Base-by-base conservation (phyloP, 2,797 vertebrate genomes). In the Liasis olivaceus region DNA sequence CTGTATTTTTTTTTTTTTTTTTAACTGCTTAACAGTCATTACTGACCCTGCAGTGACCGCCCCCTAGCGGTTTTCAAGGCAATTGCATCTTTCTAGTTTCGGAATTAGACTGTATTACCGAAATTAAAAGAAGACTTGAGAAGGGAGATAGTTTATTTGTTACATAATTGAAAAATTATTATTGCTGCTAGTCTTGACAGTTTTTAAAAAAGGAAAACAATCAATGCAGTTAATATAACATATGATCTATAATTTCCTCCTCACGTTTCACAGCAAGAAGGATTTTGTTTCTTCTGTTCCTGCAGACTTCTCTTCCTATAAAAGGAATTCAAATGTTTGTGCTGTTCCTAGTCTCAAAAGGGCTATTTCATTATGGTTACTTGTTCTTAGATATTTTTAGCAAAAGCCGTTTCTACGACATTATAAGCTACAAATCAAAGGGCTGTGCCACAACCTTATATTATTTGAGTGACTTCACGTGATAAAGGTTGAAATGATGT, bases 71-170 rank as follows among this genome's bases (percentile, higher is more conserved):
- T n/a, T n/a, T n/a, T n/a, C n/a, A n/a, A n/a, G n/a, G n/a, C n/a
- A n/a, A n/a, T n/a, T n/a, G n/a, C n/a, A n/a, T n/a, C n/a, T n/a
- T n/a, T n/a, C n/a, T n/a, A n/a, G n/a, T n/a, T n/a, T n/a, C n/a
- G n/a, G n/a, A n/a, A n/a, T n/a, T n/a, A n/a, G n/a, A n/a, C 91
- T 81, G 96, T 92, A n/a, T 94, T 90, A 92, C 90, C 89, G 95
- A 96, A 97, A 97, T 96, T 93, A 96, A 95, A 95, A 88, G 94
- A 96, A 96, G 72, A 95, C 96, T 94, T 96, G 95, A 96, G 95
- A 93, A 89, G 94, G 62, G 26, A 96, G 95, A 97, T 96, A 97
- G 94, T 60, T 31, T 91, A 92, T 96, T 97, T 97, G 97, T 97
- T 95, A 97, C 96, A 97, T 97, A 95, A 92, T 66, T 94, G 94